Conservation (phyloP, 2,888 invertebrate genomes). For the Acrobeloides nanus region DNA sequence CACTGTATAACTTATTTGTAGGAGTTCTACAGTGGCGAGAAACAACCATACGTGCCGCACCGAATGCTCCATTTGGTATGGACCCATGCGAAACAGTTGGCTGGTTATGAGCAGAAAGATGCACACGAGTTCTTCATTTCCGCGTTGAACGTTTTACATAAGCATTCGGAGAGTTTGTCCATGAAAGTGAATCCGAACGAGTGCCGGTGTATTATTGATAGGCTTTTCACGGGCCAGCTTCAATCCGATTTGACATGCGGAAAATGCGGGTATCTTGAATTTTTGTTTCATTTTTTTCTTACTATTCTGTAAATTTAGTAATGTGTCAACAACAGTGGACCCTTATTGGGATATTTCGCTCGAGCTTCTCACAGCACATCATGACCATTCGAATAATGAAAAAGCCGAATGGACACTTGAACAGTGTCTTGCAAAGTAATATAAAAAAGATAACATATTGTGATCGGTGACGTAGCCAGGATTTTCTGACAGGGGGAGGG, state of each 20-base stretch:
- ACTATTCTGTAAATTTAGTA: constrained; percentile 58
- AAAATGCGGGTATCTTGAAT: constrained; percentile 63
- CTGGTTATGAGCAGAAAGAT: constrained; percentile 82
- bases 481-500: too few relatives aligned
- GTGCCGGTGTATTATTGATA: constrained; percentile 92
- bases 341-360: constrained; percentile 96
- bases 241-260: constrained; percentile 95
- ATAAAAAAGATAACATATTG: too few relatives aligned
- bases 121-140: constrained; percentile 98
- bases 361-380: constrained; percentile 65
- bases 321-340: constrained; percentile 91
- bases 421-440: constrained; percentile 29
- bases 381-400: constrained; percentile 7
- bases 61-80: constrained; percentile 84
- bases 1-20: too few relatives aligned
- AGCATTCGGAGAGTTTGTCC: constrained; percentile 20
- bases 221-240: constrained; percentile 88
- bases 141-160: constrained; percentile 61
- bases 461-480: too few relatives aligned
- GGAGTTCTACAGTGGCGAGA: constrained; percentile 51
- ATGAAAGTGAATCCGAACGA: constrained; percentile 31
- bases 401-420: constrained; percentile 26
- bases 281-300: constrained; percentile 7
- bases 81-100: constrained; percentile 79
- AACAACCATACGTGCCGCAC: constrained; percentile 78